These are phyloP conservation scores for Caradrina clavipalpis DNA, from an alignment of 2,888 invertebrate species.

Conservation along the genomic window DNA sequence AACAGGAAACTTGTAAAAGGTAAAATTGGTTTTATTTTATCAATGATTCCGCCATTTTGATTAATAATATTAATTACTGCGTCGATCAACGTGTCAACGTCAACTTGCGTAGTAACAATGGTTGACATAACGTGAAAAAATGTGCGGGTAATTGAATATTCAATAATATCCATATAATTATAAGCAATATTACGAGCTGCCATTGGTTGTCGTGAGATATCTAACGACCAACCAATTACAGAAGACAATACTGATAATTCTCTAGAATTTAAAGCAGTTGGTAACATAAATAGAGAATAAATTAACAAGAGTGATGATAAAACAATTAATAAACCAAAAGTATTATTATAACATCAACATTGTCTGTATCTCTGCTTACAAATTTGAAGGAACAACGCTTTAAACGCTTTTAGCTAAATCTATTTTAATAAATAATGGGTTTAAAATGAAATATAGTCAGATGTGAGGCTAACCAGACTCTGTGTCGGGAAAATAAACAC, in stretches of 20 bases:
- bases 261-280: constrained; percentile 2
- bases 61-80: constrained; percentile 15
- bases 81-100: constrained; percentile 8
- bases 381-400: constrained; percentile 6
- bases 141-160: constrained; percentile 41
- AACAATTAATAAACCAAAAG: background rate
- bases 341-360: background rate
- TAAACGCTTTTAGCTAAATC: constrained; percentile 26
- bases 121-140: constrained; percentile 22
- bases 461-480: constrained; percentile 67
- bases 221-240: constrained; percentile 28
- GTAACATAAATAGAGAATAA: background rate
- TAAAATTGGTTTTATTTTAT: constrained; percentile 17
- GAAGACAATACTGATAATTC: constrained; percentile 38
- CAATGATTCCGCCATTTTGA: constrained; percentile 11
- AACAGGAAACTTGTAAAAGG: constrained; percentile 20
- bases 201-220: constrained; percentile 26
- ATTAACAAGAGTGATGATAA: background rate
- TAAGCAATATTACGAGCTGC: constrained; percentile 15
- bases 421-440: constrained; percentile 60
- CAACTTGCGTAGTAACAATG: constrained; percentile 15
- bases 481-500: constrained; percentile 63
- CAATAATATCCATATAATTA: constrained; percentile 45
- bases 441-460: constrained; percentile 60
- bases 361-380: background rate